Base-by-base conservation (phyloP, 2,797 vertebrate species). In the Myotis daubentonii region DNA sequence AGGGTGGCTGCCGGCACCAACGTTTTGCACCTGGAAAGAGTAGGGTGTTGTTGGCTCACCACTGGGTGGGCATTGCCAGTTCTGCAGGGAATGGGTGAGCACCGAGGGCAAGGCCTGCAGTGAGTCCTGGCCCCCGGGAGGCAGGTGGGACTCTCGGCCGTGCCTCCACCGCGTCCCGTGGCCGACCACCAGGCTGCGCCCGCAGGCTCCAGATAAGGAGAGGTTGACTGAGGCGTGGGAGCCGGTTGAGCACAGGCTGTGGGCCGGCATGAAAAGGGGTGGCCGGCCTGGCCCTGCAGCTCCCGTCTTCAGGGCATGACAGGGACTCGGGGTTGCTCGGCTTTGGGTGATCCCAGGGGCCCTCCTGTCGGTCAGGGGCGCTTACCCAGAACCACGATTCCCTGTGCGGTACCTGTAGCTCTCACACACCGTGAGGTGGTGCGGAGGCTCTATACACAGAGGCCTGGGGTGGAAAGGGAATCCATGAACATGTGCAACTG, bases 391-490 rank as follows among this genome's bases (percentile, higher is more conserved):
- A 47, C 47, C 19, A 49, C 47, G 41, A 22, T 44, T 20, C 28
- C 20, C 23, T 33, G 19, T 16, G 36, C 22, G 16, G 38, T 17
- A 60, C 28, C 72, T 12, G 38, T n/a, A 38, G 10, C 12, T 66
- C 66, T 75, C 49, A 60, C 4, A 49, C 44, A 7, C 0, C 19
- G 19, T 0, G 19, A 28, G 30, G 38, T 0, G 5, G 2, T 16
- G 2, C 23, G 38, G 20, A 70, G n/a, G 30, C 2, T 30, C 62
- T 30, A 22, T 8, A 30, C 11, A 51, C 19, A 3, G 0, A 30
- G 28, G 25, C 80, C 84, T 60, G 51, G 16, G 60, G 47, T 68
- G 47, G 9, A 4, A 33, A 30, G 19, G 51, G 6, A 53, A 65
- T 62, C 71, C 57, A 9, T 5, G 1, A 38, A 8, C 0, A 0